Base-by-base conservation (phyloP, 2,888 invertebrate genomes). In the Celastrina argiolus region DNA sequence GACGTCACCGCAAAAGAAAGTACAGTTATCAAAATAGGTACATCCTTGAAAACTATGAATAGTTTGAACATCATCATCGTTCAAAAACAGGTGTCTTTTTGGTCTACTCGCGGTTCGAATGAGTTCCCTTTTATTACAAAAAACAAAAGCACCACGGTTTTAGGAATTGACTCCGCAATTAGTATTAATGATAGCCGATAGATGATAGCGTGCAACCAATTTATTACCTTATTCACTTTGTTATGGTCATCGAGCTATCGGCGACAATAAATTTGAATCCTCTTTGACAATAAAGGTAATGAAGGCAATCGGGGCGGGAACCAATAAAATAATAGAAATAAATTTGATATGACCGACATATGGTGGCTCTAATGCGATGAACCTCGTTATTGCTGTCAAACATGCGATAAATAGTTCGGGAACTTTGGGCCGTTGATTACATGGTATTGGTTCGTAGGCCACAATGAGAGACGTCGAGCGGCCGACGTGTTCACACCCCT, bases 271-370 rank as follows among this genome's bases (percentile, higher is more conserved):
- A 90, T 90, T 90, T 82, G 85, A 85, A 85, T 90, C 85, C 85
- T 89, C 87, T 85, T 84, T 85, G 88, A 88, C 88, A 85, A 86
- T 89, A 88, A 89, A 88, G 83, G 84, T 90, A 91, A 91, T 90
- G 90, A 89, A 88, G 80, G 86, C 85, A 86, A 90, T 90, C 82
- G 81, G 77, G 81, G 81, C 82, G 81, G 81, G 79, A 86, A 82
- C 85, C 87, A 90, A 90, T 89, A 88, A 89, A 89, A 90, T 90
- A 90, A 90, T 89, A 88, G 89, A 89, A 90, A 89, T 90, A 89
- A 89, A 90, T 88, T 91, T 88, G 90, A 91, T 91, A 90, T 89
- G 88, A 89, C 86, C 89, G 88, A 89, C 91, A 91, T 90, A 91
- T 91, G 91, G 90, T 78, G 83, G 85, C 82, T 80, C 78, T 87